Percentiles rank a stretch among this genome's conserved stretches.
Conservation (phyloP, 2,888 invertebrate species). For the Lomographa bimaculata region DNA sequence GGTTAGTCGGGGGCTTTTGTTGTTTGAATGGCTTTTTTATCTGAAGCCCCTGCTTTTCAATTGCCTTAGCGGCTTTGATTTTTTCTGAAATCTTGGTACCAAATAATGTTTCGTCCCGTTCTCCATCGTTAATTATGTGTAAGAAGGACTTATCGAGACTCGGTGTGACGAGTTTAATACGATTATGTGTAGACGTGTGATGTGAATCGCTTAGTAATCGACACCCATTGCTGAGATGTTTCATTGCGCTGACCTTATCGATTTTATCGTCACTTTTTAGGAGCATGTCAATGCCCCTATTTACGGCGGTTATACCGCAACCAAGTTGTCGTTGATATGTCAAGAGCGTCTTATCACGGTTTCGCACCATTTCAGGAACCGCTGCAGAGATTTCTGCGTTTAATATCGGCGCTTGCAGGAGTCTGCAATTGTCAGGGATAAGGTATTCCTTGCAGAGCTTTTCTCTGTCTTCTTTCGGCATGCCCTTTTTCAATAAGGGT, state of each 20-base stretch:
- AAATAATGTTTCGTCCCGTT: conserved; percentile 21
- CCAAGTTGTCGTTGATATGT: conserved; percentile 5
- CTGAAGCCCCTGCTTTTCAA: conserved; percentile 19
- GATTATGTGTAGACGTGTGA: neutral
- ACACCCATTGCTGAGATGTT: conserved; percentile 6
- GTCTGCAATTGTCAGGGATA: conserved; percentile 6
- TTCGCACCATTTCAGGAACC: conserved; percentile 1
- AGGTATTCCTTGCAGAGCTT: conserved; percentile 4
- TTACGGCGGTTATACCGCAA: conserved; percentile 5
- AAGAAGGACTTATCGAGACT: conserved; percentile 19
- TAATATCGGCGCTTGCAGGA: conserved; percentile 6
- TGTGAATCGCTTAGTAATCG: conserved; percentile 3
- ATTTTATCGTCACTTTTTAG: conserved; percentile 5
- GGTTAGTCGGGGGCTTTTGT: neutral
- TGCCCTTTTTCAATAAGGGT: conserved; percentile 3
- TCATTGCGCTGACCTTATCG: conserved; percentile 2
- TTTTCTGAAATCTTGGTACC: conserved; percentile 13
- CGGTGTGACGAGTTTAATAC: neutral
- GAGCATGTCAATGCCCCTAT: conserved; percentile 6
- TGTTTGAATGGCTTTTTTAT: conserved; percentile 14
- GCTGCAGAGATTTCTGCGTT: conserved; percentile 10
- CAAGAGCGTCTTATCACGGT: conserved; percentile 3
- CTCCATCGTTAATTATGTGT: conserved; percentile 15
- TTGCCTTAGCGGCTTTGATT: conserved; percentile 21
- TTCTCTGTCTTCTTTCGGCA: neutral